phyloP scores from a whole-genome alignment of 2,797 vertebrate species.

The Synanceia verrucosa region DNA sequence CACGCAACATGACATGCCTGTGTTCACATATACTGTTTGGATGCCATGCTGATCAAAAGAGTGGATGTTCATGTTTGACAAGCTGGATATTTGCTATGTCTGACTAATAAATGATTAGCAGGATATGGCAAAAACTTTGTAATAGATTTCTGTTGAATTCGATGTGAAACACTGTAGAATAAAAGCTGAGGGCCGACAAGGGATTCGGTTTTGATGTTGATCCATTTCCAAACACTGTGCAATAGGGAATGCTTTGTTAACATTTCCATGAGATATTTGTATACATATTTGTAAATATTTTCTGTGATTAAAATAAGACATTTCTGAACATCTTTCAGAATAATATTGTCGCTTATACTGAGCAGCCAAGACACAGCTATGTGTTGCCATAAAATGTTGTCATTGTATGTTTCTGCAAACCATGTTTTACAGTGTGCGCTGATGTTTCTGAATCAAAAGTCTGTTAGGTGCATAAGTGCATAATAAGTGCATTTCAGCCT shows the following conservation, averaged over 20 bases:
- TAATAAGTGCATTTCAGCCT: not conserved
- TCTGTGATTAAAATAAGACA: not conserved
- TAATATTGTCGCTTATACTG: not conserved
- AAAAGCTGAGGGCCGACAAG: not conserved
- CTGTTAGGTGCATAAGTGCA: no score
- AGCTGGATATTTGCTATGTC: not conserved
- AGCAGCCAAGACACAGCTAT: not conserved
- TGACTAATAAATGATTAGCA: not conserved
- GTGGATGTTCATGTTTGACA: no score
- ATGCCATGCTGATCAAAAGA: no score
- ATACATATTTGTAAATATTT: not conserved
- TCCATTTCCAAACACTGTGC: not conserved
- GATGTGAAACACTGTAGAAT: not conserved
- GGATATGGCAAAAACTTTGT: not conserved
- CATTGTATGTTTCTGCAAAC: no score
- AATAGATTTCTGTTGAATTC: not conserved
- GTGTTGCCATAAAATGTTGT: no score
- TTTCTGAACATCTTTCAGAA: not conserved
- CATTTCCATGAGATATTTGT: no score
- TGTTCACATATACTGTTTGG: not conserved
- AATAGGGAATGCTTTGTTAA: not conserved
- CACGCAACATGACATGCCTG: not conserved
- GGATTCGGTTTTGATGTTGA: not conserved
- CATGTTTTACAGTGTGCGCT: no score
- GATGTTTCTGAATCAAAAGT: no score